Conservation (phyloP, 2,797 vertebrate genomes). For the Astyanax mexicanus region DNA sequence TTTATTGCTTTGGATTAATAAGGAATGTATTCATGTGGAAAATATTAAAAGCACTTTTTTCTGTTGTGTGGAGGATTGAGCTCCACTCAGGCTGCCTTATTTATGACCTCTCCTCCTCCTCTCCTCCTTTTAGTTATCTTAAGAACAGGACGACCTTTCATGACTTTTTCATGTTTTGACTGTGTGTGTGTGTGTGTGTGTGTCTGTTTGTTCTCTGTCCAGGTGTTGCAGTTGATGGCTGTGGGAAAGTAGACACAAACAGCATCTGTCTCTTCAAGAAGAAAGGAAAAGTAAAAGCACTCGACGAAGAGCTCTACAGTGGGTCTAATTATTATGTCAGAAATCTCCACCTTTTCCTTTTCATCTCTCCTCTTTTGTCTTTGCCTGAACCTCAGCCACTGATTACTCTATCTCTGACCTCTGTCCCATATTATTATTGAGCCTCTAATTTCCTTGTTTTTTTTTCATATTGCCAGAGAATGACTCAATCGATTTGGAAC, state of each 20-base stretch:
- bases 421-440: not conserved
- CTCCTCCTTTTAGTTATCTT: not conserved
- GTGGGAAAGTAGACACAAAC: slow-evolving; percentile 78
- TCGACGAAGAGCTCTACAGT: slow-evolving; percentile 94
- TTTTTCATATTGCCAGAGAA: slow-evolving; percentile 79
- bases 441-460: slow-evolving; percentile 12
- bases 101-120: not conserved
- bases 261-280: slow-evolving; percentile 90
- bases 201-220: not conserved
- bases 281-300: slow-evolving; percentile 92
- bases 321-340: slow-evolving; percentile 64
- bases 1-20: no score
- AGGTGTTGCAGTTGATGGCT: slow-evolving; percentile 93
- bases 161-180: not conserved
- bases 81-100: not conserved
- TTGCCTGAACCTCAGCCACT: not conserved
- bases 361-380: not conserved
- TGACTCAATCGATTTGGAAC: slow-evolving; percentile 86
- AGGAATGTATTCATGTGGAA: no score
- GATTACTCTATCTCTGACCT: not conserved
- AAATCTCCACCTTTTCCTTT: not conserved
- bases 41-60: no score
- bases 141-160: not conserved
- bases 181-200: no score
- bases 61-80: not conserved